These are phyloP conservation scores for Nymphicus hollandicus DNA, from an alignment of 2,113 vertebrate genomes.

Conservation along the genomic window DNA sequence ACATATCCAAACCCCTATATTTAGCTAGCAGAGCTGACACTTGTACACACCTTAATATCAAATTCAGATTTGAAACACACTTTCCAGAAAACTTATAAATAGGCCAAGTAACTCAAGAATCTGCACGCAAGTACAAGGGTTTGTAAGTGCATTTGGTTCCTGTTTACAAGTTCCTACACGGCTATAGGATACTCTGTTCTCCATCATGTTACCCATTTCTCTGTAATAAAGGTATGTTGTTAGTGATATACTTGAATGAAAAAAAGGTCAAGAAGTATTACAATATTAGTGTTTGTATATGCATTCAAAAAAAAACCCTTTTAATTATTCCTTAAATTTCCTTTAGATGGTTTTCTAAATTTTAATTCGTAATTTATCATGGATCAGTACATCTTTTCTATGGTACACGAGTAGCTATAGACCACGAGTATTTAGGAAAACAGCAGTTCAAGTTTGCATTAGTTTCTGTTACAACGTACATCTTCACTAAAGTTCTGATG, in stretches of 20 bases:
- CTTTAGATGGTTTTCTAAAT: neutral
- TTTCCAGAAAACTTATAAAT: neutral
- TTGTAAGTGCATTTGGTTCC: neutral
- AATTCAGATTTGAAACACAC: neutral
- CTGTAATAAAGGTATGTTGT: neutral
- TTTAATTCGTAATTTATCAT: neutral
- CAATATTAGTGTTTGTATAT: too few species aligned
- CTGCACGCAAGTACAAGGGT: neutral
- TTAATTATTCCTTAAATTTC: neutral
- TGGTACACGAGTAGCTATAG: neutral
- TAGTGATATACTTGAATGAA: neutral
- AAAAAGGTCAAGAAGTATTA: neutral
- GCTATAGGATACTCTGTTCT: neutral
- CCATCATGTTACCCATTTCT: neutral
- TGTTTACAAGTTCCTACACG: neutral
- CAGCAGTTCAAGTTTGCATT: neutral
- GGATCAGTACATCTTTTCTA: neutral
- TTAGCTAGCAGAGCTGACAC: too few species aligned
- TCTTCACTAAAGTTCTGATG: neutral
- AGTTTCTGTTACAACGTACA: neutral
- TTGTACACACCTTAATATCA: too few species aligned
- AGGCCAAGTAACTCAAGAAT: neutral
- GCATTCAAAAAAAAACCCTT: neutral
- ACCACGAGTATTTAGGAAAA: neutral
- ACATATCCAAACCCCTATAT: accelerated